Base-by-base conservation (phyloP, 2,888 invertebrate species). In the Sarcophaga variegata region DNA sequence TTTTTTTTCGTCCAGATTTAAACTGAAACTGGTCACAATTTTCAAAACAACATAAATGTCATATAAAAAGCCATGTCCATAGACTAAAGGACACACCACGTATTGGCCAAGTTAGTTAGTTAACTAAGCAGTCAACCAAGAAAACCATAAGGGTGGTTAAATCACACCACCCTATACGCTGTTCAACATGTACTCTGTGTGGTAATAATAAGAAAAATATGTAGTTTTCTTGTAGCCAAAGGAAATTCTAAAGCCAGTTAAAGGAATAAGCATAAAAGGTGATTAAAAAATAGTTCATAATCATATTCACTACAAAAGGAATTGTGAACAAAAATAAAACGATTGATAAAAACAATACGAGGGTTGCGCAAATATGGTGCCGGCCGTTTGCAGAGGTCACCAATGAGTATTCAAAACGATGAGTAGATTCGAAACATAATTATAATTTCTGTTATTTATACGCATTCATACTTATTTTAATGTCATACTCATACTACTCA, bases 31-130 rank as follows among this genome's bases (percentile, higher is more conserved):
- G 49, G 14, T 49, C 14, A 14, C 11, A 49, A 11, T 14, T 49
- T 11, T 14, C 17, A 54, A 17, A 64, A 64, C 75, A 84, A 70
- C 75, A 80, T 84, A 75, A 80, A 79, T 80, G 84, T 84, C 84
- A 80, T 84, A 84, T 37, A 76, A 66, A 80, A 79, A 80, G 47
- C 70, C 70, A 70, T 59, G 22, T n/a, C 54, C 27, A 75, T 70
- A 66, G 14, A 63, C 3, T 11, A 45, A 78, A 59, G n/a, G 17
- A 80, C 60, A 10, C 63, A 49, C 47, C 70, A 60, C 47, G 64
- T 37, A 37, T 60, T 4, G n/a, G 25, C 49, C 69, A 69, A 10
- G 17, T 22, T 69, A 75, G 54, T 54, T 54, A 54, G 37, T 14
- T 47, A 79, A 54, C 49, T 63, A 75, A 54, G 60, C 45, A 71